Evolutionary conservation across 1,140 invertebrate species (phyloP), one percentile per base, ranked within the genome.

Genomic region (Drosophila grimshawi): DNA sequence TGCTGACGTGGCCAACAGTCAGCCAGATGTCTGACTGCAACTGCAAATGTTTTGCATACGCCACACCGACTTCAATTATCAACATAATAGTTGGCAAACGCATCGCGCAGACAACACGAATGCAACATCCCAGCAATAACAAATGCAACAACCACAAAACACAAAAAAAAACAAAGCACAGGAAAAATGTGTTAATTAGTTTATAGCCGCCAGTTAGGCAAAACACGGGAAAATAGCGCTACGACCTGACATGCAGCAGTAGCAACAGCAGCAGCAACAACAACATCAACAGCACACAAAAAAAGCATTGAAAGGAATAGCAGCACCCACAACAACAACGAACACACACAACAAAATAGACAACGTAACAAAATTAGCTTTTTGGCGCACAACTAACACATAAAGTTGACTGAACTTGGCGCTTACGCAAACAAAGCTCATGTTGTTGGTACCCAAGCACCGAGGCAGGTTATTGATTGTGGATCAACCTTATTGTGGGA

Each of bases 121-220:
- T 46, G 46, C 6, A 66, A 66, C 62, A 60, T 33, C 33, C 52
- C 37, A 10, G 7, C 35, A 66, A 37, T 41, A 56, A 30, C 57
- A 62, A 59, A 41, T 67, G n/a, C 56, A 63, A 27, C 29, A 48
- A 10, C 32, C 10, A 29, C 29, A 6, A 46, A 41, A 27, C 41
- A 39, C 5, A 39, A 46, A 32, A 65, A 70, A 43, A 56, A 76
- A 68, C 41, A 66, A 59, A 63, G 46, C 29, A 43, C 45, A 37
- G 48, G 70, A 32, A 63, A 79, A 78, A 49, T 61, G 69, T 39
- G 64, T 55, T 77, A 80, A 80, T 80, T 80, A 77, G 74, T 77
- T 80, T 80, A 80, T 62, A 55, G 78, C 49, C 60, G 61, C 10
- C 64, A 61, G 78, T 77, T 60, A 46, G 71, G 65, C 53, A 68